Percentiles rank a stretch among this genome's conserved stretches.
Evolutionary conservation across 2,888 invertebrate genomes (phyloP).

Genomic region (Drosophila glabriapex): DNA sequence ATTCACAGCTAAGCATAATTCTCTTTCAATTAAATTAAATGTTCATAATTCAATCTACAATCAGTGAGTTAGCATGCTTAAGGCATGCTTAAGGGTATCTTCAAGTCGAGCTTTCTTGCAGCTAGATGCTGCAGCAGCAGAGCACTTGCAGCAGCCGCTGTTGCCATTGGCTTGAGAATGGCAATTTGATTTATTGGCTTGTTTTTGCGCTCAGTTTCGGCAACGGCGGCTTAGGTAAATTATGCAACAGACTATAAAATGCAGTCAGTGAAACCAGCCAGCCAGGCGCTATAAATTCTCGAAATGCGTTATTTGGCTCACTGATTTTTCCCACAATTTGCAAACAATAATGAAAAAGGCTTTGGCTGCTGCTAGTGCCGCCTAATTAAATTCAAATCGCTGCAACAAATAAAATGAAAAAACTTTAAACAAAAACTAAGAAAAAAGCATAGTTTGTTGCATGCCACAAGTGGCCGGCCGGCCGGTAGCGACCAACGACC

Average conservation of each 20-base stretch:
- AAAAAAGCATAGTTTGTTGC: constrained; percentile 42
- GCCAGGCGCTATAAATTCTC: constrained; percentile 63
- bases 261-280: constrained; percentile 48
- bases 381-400: constrained; percentile 72
- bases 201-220: constrained; percentile 63
- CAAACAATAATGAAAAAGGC: constrained; percentile 77
- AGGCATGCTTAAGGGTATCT: constrained; percentile 8
- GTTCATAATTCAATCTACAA: too few relatives aligned
- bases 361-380: constrained; percentile 44
- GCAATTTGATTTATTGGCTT: constrained; percentile 79
- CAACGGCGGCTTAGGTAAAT: constrained; percentile 49
- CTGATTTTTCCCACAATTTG: constrained; percentile 80
- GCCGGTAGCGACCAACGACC: constrained; percentile 69
- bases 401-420: constrained; percentile 63
- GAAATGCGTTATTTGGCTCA: constrained; percentile 65
- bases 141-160: constrained; percentile 70
- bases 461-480: constrained; percentile 74
- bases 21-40: not conserved
- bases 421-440: constrained; percentile 16
- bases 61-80: not conserved
- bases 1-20: not conserved
- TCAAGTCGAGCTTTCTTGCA: not conserved
- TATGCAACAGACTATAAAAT: constrained; percentile 75
- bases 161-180: constrained; percentile 73
- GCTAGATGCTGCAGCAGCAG: not conserved